These are phyloP conservation scores for Kryptopterus vitreolus DNA, from an alignment of 2,797 vertebrate genomes.

Conservation along the genomic window DNA sequence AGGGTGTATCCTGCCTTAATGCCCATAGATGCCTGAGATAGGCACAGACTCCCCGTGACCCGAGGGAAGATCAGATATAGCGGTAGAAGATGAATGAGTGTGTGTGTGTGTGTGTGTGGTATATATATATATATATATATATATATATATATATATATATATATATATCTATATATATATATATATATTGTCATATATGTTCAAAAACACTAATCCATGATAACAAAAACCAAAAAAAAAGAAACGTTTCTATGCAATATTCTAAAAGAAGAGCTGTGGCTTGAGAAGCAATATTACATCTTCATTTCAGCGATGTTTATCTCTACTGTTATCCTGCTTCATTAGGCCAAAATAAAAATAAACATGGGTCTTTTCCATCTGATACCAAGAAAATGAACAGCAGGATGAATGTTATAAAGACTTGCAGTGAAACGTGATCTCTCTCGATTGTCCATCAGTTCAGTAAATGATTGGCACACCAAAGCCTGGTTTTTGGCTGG, in stretches of 20 bases:
- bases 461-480: background rate
- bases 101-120: too few species aligned
- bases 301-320: background rate
- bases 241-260: background rate
- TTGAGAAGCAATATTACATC: background rate
- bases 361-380: background rate
- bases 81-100: too few species aligned
- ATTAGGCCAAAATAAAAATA: background rate
- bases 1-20: too few species aligned
- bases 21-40: too few species aligned
- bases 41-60: too few species aligned
- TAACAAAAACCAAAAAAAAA: background rate
- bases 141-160: too few species aligned
- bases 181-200: too few species aligned
- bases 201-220: background rate
- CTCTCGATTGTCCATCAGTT: background rate
- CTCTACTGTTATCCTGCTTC: background rate
- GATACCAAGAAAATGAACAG: conserved; percentile 1
- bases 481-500: background rate
- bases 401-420: background rate
- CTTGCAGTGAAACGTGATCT: background rate
- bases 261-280: background rate
- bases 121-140: too few species aligned
- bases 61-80: too few species aligned
- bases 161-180: too few species aligned